Percentiles rank a stretch among this genome's conserved stretches.
phyloP scores from a whole-genome alignment of 1,140 invertebrate species.

The Sinonovacula constricta region DNA sequence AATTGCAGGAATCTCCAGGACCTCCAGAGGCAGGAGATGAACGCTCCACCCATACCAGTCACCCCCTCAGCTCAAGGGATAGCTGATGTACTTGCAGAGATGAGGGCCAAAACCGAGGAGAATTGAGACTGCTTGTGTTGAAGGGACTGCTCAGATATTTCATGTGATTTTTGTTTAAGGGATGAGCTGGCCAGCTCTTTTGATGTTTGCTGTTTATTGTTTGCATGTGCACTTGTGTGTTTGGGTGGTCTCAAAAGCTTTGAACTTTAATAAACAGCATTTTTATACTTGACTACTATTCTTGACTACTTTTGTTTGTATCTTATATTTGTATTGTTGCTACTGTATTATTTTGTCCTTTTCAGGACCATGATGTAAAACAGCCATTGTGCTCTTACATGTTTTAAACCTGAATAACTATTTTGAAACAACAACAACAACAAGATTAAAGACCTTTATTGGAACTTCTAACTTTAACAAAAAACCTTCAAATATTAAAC shows the following conservation, averaged over 20 bases:
- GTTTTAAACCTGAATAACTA: conserved; percentile 22
- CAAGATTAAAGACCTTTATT: conserved; percentile 31
- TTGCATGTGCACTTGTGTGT: conserved; percentile 41
- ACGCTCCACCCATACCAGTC: conserved; percentile 34
- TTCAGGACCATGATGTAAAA: conserved; percentile 29
- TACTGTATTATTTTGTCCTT: conserved; percentile 34
- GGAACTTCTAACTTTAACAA: conserved; percentile 27
- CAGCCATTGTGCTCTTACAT: conserved; percentile 29
- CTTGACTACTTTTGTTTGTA: conserved; percentile 40
- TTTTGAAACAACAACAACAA: conserved; percentile 29
- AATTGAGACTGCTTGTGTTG: conserved; percentile 44
- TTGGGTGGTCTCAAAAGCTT: conserved; percentile 35
- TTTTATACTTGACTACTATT: conserved; percentile 43
- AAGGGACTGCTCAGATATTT: conserved; percentile 40
- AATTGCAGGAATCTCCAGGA: conserved; percentile 34
- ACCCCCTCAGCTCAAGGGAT: conserved; percentile 35
- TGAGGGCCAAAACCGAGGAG: conserved; percentile 29
- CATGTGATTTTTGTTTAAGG: conserved; percentile 44
- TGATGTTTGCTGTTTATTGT: conserved; percentile 39
- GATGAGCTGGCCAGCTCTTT: conserved; percentile 38
- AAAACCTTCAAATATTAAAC: conserved; percentile 12
- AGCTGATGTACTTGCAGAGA: conserved; percentile 36
- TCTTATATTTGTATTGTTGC: too few relatives aligned
- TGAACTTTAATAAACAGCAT: conserved; percentile 41
- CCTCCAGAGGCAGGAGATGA: conserved; percentile 39